phyloP scores from a whole-genome alignment of 2,888 invertebrate species.

The Stenurella melanura region DNA sequence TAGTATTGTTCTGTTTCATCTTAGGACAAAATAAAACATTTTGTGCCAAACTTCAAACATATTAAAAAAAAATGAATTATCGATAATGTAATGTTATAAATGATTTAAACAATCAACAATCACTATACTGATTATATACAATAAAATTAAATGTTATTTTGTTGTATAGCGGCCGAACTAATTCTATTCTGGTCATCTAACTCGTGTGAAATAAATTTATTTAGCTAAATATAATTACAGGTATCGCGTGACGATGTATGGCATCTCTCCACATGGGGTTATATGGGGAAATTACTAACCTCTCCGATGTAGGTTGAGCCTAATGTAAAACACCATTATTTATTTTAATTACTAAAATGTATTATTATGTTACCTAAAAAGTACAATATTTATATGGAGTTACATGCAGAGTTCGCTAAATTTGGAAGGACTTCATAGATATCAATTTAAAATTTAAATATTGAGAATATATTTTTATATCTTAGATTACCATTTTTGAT shows the following conservation, averaged over 20 bases:
- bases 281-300: constrained; percentile 41
- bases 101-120: too few species aligned
- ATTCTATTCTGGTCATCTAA: constrained; percentile 31
- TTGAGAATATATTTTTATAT: background rate
- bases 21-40: too few species aligned
- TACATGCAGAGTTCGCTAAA: constrained; percentile 28
- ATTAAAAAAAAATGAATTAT: too few species aligned
- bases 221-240: constrained; percentile 60
- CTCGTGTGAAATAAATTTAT: constrained; percentile 59
- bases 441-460: constrained; percentile 8
- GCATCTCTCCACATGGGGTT: constrained; percentile 38
- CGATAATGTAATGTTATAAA: background rate
- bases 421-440: constrained; percentile 2
- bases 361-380: constrained; percentile 17
- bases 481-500: constrained; percentile 15
- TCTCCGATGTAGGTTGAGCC: constrained; percentile 40
- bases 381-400: constrained; percentile 22
- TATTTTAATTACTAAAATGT: constrained; percentile 43
- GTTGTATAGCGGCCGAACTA: constrained; percentile 12
- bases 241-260: constrained; percentile 44
- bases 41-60: too few species aligned
- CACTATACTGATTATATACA: too few species aligned
- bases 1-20: too few species aligned
- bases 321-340: constrained; percentile 42
- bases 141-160: background rate